Evolutionary conservation across 2,888 invertebrate genomes (phyloP).

Genomic region (Ceramica pisi): DNA sequence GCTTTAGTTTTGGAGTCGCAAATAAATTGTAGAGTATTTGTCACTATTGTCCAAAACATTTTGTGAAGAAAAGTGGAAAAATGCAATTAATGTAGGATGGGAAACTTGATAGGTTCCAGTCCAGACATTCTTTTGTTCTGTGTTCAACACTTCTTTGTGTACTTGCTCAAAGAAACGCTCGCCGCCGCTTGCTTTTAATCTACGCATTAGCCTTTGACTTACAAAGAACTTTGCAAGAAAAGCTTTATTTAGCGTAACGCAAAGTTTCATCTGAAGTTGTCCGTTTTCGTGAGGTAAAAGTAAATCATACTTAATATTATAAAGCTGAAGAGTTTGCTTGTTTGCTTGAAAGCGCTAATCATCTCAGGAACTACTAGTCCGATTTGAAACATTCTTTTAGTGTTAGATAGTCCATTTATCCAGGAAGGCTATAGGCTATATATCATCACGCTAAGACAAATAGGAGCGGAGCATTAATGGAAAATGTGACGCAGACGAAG

Average conservation of each 20-base stretch:
- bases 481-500: too few species aligned
- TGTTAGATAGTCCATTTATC: too few species aligned
- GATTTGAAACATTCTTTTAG: too few species aligned
- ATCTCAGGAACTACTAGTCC: too few species aligned
- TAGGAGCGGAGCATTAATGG: too few species aligned
- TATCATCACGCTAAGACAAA: too few species aligned
- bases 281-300: slow-evolving; percentile 39
- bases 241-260: slow-evolving; percentile 32
- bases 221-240: slow-evolving; percentile 46
- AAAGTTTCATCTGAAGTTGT: slow-evolving; percentile 34
- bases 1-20: background rate
- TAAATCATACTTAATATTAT: too few species aligned
- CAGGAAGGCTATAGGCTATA: too few species aligned
- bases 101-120: slow-evolving; percentile 25
- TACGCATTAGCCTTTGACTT: slow-evolving; percentile 60
- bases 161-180: slow-evolving; percentile 53
- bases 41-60: background rate
- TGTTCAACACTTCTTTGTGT: slow-evolving; percentile 58
- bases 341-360: too few species aligned
- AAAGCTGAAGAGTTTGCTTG: too few species aligned
- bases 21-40: background rate
- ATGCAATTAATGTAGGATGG: slow-evolving; percentile 4
- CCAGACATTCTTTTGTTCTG: slow-evolving; percentile 42
- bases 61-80: slow-evolving; percentile 8
- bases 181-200: slow-evolving; percentile 63